These are phyloP conservation scores for Heliothis virescens DNA, from an alignment of 1,140 invertebrate genomes.

Conservation along the genomic window DNA sequence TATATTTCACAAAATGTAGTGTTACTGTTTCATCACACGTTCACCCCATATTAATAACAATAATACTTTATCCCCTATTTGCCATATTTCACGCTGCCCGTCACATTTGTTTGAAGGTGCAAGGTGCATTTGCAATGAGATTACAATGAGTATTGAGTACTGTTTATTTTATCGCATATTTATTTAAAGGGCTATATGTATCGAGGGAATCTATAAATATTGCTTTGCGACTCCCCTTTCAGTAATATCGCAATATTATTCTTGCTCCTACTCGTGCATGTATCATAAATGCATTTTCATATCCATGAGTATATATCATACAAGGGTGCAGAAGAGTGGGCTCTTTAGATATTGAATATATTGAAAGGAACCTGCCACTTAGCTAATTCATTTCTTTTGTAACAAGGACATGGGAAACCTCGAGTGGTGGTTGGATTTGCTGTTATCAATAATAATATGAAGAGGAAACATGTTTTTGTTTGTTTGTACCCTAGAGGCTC, in stretches of 20 bases:
- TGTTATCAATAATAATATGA: too few species aligned
- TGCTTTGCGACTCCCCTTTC: constrained; percentile 1
- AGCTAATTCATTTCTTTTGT: too few species aligned
- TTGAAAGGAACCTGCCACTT: too few species aligned
- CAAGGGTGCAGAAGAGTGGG: neutral
- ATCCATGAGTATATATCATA: too few species aligned
- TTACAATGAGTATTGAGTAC: constrained; percentile 64
- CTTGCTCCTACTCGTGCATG: too few species aligned
- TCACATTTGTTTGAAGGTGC: constrained; percentile 30
- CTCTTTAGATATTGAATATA: neutral
- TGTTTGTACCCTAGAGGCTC: too few species aligned
- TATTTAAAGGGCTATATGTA: constrained; percentile 42
- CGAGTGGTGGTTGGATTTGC: too few species aligned
- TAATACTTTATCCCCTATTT: constrained; percentile 5
- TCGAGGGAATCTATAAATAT: constrained; percentile 29
- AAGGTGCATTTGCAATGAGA: constrained; percentile 39
- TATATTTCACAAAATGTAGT: neutral
- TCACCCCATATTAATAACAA: constrained; percentile 27
- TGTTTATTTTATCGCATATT: constrained; percentile 58
- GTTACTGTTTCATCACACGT: neutral
- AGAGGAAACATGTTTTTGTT: too few species aligned
- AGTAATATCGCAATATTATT: constrained; percentile 9
- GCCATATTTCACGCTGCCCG: constrained; percentile 33
- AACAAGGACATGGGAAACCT: too few species aligned
- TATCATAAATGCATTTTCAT: too few species aligned